A percentile compares a stretch with the other conserved stretches of the same genome.
These are phyloP conservation scores for Notoglanidium macrostoma DNA, from an alignment of 2,797 vertebrate genomes.

Conservation along the genomic window DNA sequence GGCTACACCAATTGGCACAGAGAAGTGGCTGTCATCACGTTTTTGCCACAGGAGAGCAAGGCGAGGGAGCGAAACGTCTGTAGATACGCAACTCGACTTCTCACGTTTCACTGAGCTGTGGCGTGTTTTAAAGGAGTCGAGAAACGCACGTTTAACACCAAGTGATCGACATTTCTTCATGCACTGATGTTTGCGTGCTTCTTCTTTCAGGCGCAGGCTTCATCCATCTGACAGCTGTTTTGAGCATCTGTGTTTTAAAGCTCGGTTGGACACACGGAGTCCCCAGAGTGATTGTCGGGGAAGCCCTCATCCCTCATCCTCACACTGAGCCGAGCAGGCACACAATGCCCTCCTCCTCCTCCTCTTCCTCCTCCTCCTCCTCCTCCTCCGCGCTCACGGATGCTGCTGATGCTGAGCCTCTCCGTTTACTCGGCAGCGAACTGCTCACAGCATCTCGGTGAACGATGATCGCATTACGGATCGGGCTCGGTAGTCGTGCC, in stretches of 20 bases:
- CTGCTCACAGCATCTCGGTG: slow-evolving; percentile 64
- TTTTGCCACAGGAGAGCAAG: slow-evolving; percentile 33
- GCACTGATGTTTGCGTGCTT: not conserved
- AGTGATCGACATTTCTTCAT: not conserved
- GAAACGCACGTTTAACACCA: not conserved
- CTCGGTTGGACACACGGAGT: slow-evolving; percentile 71
- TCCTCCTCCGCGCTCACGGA: slow-evolving; percentile 23
- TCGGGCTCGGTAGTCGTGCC: slow-evolving; percentile 64
- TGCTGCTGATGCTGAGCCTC: slow-evolving; percentile 53
- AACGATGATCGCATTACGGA: slow-evolving; percentile 73
- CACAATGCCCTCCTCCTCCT: slow-evolving; percentile 55
- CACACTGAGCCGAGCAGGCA: slow-evolving; percentile 53
- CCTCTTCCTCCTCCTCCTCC: slow-evolving; percentile 7
- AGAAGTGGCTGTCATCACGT: slow-evolving; percentile 41
- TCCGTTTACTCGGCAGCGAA: slow-evolving; percentile 52
- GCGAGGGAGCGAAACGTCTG: slow-evolving; percentile 32
- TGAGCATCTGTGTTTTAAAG: slow-evolving; percentile 62
- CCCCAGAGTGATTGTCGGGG: slow-evolving; percentile 70
- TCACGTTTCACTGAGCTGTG: slow-evolving; percentile 34
- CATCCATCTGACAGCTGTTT: not conserved
- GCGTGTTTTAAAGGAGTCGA: slow-evolving; percentile 26
- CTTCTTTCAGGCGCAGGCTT: too few relatives aligned
- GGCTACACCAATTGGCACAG: slow-evolving; percentile 53
- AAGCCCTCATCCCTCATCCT: slow-evolving; percentile 61
- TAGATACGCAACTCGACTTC: slow-evolving; percentile 25